Percentiles rank a stretch among this genome's conserved stretches.
Evolutionary conservation across 2,888 invertebrate species (phyloP).

Genomic region (Drosophila phalerata): DNA sequence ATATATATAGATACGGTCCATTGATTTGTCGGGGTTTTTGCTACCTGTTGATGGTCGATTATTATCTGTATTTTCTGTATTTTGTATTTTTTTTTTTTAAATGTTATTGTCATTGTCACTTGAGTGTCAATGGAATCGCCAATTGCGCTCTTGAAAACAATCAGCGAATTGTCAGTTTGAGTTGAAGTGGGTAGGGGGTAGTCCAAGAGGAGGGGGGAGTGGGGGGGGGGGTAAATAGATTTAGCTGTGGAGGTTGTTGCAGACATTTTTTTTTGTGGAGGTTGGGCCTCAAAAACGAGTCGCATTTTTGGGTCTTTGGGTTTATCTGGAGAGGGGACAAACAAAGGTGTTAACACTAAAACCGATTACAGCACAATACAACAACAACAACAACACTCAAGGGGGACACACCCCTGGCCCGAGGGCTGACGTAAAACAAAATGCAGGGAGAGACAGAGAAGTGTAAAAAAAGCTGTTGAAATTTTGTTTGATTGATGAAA

Average conservation of each 20-base stretch:
- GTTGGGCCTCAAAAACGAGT: constrained; percentile 26
- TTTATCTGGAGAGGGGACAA: constrained; percentile 54
- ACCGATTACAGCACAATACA: constrained; percentile 54
- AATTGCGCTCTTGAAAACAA: constrained; percentile 56
- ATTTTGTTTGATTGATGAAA: constrained; percentile 75
- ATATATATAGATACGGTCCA: constrained; percentile 4
- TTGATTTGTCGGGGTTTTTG: constrained; percentile 9
- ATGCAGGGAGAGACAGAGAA: constrained; percentile 6
- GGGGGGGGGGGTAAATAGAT: neutral
- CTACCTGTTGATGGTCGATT: constrained; percentile 24
- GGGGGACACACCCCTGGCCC: constrained; percentile 38
- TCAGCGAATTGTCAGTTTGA: constrained; percentile 46
- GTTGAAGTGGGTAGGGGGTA: constrained; percentile 3
- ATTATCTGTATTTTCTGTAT: constrained; percentile 17
- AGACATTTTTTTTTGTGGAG: constrained; percentile 24
- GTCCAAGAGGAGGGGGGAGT: neutral
- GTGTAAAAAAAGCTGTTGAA: constrained; percentile 61
- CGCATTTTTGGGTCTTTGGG: constrained; percentile 31
- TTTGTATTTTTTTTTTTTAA: neutral
- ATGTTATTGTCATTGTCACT: constrained; percentile 40
- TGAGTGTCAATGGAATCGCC: constrained; percentile 59
- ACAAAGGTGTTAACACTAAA: constrained; percentile 71
- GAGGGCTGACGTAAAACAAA: constrained; percentile 8
- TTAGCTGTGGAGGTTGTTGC: constrained; percentile 46
- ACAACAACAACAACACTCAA: neutral